These are phyloP conservation scores for Dicrurus megarhynchus DNA, from an alignment of 2,113 vertebrate genomes.

Conservation along the genomic window DNA sequence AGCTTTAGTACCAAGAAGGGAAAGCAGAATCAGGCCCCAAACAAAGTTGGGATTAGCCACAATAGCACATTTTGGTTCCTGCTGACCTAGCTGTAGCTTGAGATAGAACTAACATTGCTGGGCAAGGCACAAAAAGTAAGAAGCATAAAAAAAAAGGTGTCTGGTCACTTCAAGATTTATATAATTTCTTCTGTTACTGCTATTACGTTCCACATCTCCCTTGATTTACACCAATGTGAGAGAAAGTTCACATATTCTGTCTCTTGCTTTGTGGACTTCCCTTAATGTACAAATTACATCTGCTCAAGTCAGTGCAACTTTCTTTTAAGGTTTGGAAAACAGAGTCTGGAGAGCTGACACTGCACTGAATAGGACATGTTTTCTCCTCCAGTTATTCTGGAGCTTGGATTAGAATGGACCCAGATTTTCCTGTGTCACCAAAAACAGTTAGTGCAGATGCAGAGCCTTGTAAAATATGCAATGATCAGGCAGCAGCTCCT, in stretches of 20 bases:
- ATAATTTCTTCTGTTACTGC: background rate
- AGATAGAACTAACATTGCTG: background rate
- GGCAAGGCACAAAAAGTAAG: background rate
- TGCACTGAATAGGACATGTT: background rate
- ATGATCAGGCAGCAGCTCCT: background rate
- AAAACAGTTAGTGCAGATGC: background rate
- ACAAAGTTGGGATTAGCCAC: background rate
- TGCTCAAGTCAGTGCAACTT: background rate
- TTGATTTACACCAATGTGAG: background rate
- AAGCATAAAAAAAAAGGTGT: background rate
- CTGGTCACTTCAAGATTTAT: background rate
- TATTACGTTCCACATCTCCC: background rate
- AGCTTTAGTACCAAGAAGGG: background rate
- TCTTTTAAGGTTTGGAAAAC: background rate
- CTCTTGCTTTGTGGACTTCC: background rate
- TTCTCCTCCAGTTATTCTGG: background rate
- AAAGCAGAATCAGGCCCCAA: background rate
- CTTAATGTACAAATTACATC: background rate
- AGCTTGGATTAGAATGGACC: background rate
- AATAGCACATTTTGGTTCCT: rapidly evolving
- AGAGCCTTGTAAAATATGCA: background rate
- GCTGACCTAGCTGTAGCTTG: background rate
- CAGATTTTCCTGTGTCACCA: background rate
- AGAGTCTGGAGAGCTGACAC: background rate
- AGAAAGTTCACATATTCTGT: background rate